Base-by-base conservation (phyloP, 2,888 invertebrate species). In the Macrosiphum euphorbiae region DNA sequence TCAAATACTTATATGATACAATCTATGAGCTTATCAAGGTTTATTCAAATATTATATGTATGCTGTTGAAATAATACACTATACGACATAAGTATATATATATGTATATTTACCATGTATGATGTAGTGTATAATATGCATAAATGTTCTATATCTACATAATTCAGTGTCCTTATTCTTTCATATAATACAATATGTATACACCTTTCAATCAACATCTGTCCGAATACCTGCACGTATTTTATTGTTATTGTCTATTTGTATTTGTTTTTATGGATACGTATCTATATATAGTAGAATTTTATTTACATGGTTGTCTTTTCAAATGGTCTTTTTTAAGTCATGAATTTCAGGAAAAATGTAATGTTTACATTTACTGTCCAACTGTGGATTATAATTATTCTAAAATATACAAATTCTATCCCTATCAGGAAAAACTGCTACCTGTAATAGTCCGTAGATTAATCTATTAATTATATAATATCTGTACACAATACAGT, bases 1-100 rank as follows among this genome's bases (percentile, higher is more conserved):
- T 61, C n/a, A 61, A 50, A 67, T 78, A 20, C 20, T 78, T 20
- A 87, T n/a, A 52, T 50, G 67, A 50, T 90, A 50, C 44, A 35
- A 50, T 67, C 35, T 50, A 58, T 58, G 24, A 50, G 28, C 67
- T 67, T n/a, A 67, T 67, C 90, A 90, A 90, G 90, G 90, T 67
- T 67, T 67, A 67, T 90, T 28, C 26, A 52, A 50, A 35, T 52
- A 78, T 78, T 20, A 35, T 78, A 78, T 20, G 35, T 78, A 78
- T 20, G 35, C 20, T 78, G 78, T 78, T 35, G 28, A 78, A 50
- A 50, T 26, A 50, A 90, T 16, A 67, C 35, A 11, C 4, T 90
- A 11, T n/a, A n/a, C n/a, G n/a, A n/a, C n/a, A n/a, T 35, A 28
- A 20, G 20, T n/a, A 20, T 2, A 20, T 44, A 5, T n/a, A 44